These are phyloP conservation scores for Scaptomyza cyrtandrae DNA, from an alignment of 2,888 invertebrate genomes.

Conservation along the genomic window DNA sequence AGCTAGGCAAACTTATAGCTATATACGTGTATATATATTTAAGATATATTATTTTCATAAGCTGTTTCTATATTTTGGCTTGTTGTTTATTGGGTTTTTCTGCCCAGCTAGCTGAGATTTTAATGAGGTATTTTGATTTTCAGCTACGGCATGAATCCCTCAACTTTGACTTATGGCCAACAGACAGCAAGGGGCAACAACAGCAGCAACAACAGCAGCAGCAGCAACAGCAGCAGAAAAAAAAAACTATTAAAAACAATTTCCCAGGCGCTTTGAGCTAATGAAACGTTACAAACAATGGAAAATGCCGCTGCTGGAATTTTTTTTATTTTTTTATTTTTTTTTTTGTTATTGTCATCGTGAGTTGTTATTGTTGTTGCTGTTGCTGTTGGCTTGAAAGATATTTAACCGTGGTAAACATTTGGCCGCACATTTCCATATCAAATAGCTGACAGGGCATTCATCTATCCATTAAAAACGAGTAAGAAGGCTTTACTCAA, in stretches of 20 bases:
- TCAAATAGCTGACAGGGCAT: slow-evolving; percentile 54
- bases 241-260: slow-evolving; percentile 19
- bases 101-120: slow-evolving; percentile 34
- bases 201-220: slow-evolving; percentile 22
- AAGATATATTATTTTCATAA: slow-evolving; percentile 35
- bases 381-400: slow-evolving; percentile 35
- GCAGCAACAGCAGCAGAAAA: slow-evolving; percentile 3
- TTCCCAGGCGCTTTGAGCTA: slow-evolving; percentile 57
- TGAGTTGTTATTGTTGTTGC: slow-evolving; percentile 26
- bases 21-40: no score
- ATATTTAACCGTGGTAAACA: slow-evolving; percentile 57
- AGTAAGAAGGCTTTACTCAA: no score
- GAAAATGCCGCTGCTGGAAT: slow-evolving; percentile 52
- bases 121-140: slow-evolving; percentile 48
- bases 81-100: no score
- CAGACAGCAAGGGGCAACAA: slow-evolving; percentile 25
- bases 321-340: slow-evolving; percentile 20
- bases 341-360: slow-evolving; percentile 31
- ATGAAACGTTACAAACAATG: slow-evolving; percentile 61
- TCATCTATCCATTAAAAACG: slow-evolving; percentile 1
- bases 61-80: no score
- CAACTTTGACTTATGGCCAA: slow-evolving; percentile 60
- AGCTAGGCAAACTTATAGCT: no score
- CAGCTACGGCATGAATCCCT: slow-evolving; percentile 48
- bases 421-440: slow-evolving; percentile 58